These are phyloP conservation scores for Rhinophrynus dorsalis DNA, from an alignment of 2,797 vertebrate species.

Conservation along the genomic window DNA sequence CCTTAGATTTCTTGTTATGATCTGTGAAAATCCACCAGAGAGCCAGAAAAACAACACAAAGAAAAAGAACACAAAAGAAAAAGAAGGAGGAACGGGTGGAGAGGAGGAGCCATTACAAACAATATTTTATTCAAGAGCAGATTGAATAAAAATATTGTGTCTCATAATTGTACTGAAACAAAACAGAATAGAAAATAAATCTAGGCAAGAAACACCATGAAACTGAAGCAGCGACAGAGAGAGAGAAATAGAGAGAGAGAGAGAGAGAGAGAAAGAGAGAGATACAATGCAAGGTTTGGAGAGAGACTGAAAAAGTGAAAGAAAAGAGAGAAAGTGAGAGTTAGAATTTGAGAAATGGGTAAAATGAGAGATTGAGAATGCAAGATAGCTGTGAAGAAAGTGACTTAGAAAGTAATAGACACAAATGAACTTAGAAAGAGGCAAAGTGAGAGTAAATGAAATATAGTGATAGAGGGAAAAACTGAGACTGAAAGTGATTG, in stretches of 20 bases:
- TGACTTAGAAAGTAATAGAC: too few relatives aligned
- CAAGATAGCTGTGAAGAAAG: background rate
- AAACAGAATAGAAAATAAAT: constrained; percentile 44
- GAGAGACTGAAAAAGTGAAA: background rate
- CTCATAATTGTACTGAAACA: constrained; percentile 88
- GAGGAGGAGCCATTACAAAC: constrained; percentile 95
- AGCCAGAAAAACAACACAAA: constrained; percentile 99
- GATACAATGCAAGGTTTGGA: constrained; percentile 23
- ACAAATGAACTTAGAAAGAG: too few relatives aligned
- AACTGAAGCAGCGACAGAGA: constrained; percentile 42
- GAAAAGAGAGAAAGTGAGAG: constrained; percentile 13
- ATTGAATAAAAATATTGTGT: constrained; percentile 99
- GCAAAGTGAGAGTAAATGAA: too few relatives aligned
- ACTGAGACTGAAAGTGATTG: too few relatives aligned
- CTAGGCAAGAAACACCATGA: constrained; percentile 49
- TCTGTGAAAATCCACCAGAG: constrained; percentile 99
- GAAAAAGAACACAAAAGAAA: constrained; percentile 95
- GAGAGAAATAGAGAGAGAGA: constrained; percentile 18
- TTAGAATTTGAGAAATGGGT: constrained; percentile 30
- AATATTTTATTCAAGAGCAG: constrained; percentile 99
- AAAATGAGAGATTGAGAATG: background rate
- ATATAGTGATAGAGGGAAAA: background rate
- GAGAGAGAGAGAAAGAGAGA: constrained; percentile 18
- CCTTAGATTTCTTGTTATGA: constrained; percentile 87
- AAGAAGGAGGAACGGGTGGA: constrained; percentile 86